Base-by-base conservation (phyloP, 2,113 vertebrate species). In the Alethe diademata region DNA sequence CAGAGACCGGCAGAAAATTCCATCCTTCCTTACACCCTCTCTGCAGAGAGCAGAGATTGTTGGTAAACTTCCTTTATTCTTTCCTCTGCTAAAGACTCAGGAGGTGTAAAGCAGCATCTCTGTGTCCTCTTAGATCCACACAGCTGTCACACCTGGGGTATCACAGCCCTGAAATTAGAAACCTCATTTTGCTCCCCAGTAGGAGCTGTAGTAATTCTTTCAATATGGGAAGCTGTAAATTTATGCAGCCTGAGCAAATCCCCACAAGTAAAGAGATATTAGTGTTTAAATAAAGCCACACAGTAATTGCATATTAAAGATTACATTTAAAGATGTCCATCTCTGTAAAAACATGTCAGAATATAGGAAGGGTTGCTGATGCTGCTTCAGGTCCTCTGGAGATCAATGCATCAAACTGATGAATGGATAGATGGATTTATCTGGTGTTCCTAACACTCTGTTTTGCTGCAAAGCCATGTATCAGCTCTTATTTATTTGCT, bases 41-140 rank as follows among this genome's bases (percentile, higher is more conserved):
- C 61, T 36, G n/a, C 83, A 91, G 84, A 91, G 95, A 89, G 76
- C 93, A 1, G 95, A 97, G 6, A 14, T 96, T 23, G 97, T 99
- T n/a, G 99, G 99, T 99, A 98, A 98, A 57, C 11, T 53, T 66
- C 0, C 0, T 45, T 57, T 42, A 38, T 73, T 13, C 17, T 50
- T 57, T 54, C 26, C 57, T 79, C 38, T 86, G 35, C 64, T 78
- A 9, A 70, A 57, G 19, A 33, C 8, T 80, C 20, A 2, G 15
- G 28, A 66, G 35, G 26, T 69, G 15, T 8, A 64, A 64, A 86
- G 75, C 35, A 91, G 43, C 28, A 14, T 23, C 4, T 14, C 48
- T 78, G 38, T 48, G 36, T 78, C 65, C 31, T 60, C 76, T 36
- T 86, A 47, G 26, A 56, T 25, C 20, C 80, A 36, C 36, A 35